Evolutionary conservation across 2,113 vertebrate species (phyloP).

Genomic region (Colossoma macropomum): DNA sequence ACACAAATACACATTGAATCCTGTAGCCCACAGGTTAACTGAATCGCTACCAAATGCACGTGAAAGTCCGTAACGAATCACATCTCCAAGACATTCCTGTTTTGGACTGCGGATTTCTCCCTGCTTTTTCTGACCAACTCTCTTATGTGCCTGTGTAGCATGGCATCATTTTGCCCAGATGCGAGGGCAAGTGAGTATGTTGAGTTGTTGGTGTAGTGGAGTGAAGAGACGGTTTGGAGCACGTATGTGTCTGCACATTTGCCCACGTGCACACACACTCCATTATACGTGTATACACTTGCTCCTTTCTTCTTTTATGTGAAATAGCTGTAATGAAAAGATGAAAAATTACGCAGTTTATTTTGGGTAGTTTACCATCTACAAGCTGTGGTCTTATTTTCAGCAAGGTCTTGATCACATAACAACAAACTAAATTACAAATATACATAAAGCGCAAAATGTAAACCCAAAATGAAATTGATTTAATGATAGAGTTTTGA

Average conservation of each 20-base stretch:
- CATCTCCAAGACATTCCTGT: slow-evolving; percentile 32
- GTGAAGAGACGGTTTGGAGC: slow-evolving; percentile 10
- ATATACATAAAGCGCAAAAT: neutral
- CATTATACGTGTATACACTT: neutral
- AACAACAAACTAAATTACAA: neutral
- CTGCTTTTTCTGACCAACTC: slow-evolving; percentile 13
- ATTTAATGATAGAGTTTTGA: neutral
- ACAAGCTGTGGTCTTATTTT: slow-evolving; percentile 1
- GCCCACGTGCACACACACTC: slow-evolving; percentile 3
- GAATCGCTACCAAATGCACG: slow-evolving; percentile 44
- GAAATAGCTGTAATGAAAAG: slow-evolving; percentile 3
- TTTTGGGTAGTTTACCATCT: neutral
- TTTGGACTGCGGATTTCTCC: slow-evolving; percentile 23
- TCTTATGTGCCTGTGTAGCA: slow-evolving; percentile 8
- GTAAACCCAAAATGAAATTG: neutral
- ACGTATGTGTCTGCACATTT: slow-evolving; percentile 15
- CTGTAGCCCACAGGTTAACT: slow-evolving; percentile 43
- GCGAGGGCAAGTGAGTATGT: slow-evolving; percentile 2
- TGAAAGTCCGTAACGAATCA: slow-evolving; percentile 42
- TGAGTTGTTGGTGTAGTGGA: neutral
- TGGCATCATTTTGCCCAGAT: slow-evolving; percentile 24
- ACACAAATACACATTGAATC: slow-evolving; percentile 45
- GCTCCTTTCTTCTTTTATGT: slow-evolving; percentile 7
- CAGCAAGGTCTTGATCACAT: neutral
- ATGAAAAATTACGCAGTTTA: neutral